phyloP scores from a whole-genome alignment of 2,113 vertebrate species.

The Takifugu flavidus region DNA sequence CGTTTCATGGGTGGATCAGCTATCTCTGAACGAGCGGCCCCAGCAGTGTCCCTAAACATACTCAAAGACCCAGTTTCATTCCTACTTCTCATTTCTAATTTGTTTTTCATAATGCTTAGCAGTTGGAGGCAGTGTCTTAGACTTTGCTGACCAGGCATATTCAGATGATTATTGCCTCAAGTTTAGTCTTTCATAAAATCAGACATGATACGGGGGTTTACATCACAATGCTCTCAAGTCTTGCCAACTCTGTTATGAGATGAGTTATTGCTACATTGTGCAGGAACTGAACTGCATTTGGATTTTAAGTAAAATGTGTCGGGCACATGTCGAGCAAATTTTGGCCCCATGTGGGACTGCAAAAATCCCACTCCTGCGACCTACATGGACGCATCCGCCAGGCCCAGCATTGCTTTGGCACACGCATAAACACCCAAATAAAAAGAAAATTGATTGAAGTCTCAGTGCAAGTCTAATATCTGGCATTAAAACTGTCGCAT shows the following conservation, averaged over 20 bases:
- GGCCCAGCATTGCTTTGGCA: slow-evolving; percentile 21
- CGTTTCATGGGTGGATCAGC: slow-evolving; percentile 18
- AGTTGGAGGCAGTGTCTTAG: slow-evolving; percentile 39
- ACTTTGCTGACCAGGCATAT: slow-evolving; percentile 56
- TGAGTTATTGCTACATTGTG: slow-evolving; percentile 61
- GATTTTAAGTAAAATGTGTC: slow-evolving; percentile 57
- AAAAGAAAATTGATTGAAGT: slow-evolving; percentile 56
- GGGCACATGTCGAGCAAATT: slow-evolving; percentile 57
- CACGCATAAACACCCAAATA: slow-evolving; percentile 37
- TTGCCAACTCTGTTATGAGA: slow-evolving; percentile 59
- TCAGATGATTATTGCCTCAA: slow-evolving; percentile 60
- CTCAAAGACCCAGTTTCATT: slow-evolving; percentile 7
- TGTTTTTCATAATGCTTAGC: slow-evolving; percentile 10
- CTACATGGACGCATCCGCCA: slow-evolving; percentile 33
- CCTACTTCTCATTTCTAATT: slow-evolving; percentile 7
- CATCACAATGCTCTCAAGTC: slow-evolving; percentile 49
- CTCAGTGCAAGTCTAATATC: slow-evolving; percentile 23
- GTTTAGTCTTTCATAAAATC: slow-evolving; percentile 19
- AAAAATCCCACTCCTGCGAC: slow-evolving; percentile 34
- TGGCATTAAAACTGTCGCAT: slow-evolving; percentile 34
- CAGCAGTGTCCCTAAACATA: slow-evolving; percentile 8
- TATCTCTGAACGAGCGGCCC: slow-evolving; percentile 32
- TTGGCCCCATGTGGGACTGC: slow-evolving; percentile 14
- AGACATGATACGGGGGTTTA: slow-evolving; percentile 27
- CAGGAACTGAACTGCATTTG: slow-evolving; percentile 37